Base-by-base conservation (phyloP, 2,888 invertebrate species). In the Drosophila affinis region DNA sequence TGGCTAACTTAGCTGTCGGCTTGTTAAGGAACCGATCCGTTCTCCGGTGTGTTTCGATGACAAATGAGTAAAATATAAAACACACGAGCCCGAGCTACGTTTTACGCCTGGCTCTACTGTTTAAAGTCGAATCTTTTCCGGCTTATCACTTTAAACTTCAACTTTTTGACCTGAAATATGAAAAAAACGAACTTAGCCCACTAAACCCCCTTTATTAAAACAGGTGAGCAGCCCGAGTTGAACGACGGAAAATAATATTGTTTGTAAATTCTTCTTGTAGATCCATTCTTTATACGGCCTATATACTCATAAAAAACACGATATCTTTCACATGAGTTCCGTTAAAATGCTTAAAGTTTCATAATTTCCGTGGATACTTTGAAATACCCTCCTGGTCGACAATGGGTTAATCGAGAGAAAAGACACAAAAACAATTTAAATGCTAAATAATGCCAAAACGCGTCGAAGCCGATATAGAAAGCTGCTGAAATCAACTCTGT, bases 101-200 rank as follows among this genome's bases (percentile, higher is more conserved):
- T 76, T 78, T 60, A 63, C 73, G 59, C 64, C 53, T 51, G 60
- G 75, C 72, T 62, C 53, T 39, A 57, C 49, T 55, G 69, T 48
- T 55, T 51, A 57, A 67, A 72, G 45, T 76, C 73, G 52, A 74
- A 83, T 77, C 73, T 61, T 56, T 68, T 57, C 76, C 69, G 62
- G 70, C 79, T 85, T 88, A 89, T 89, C 89, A 85, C 75, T 77
- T 76, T 62, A 65, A 57, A 10, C 24, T 24, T 87, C 81, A 87
- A 78, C 87, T 72, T 70, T 47, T 72, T 81, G 81, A 81, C 81
- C 81, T 82, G 53, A 9, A 29, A 29, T 9, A 29, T 29, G 5
- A 27, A 44, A 18, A 29, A 21, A 53, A 55, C 29, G 6, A 9
- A 27, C 3, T 49, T 27, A 49, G 10, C 5, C 24, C 9, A 27